Evolutionary conservation across 2,113 vertebrate species (phyloP), one percentile per base, ranked within the genome.

Genomic region (Hemibagrus wyckioides): DNA sequence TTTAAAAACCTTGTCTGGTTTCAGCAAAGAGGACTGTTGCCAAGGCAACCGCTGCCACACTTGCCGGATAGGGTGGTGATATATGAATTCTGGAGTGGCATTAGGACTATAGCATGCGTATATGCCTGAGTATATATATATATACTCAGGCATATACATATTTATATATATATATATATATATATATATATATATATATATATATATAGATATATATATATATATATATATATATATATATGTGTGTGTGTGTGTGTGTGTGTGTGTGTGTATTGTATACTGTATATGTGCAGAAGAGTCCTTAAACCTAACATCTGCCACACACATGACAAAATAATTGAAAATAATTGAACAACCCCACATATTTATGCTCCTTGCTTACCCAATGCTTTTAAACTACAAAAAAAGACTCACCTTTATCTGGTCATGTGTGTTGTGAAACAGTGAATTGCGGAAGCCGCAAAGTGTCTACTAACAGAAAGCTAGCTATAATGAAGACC

Each of bases 11-110:
- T 79, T 63, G 57, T 67, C 86, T 87, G 86, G 81, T 77, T 87
- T 83, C 57, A 83, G 81, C 86, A 84, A 84, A 87, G 86, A 79
- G 73, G 59, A 79, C 81, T 65, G 86, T 87, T 87, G 41, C 82
- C 82, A 87, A 83, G 86, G 86, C 86, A 87, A 87, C 86, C 6
- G 36, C 71, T 87, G 86, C 81, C 86, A 83, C 82, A 87, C 81
- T 84, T 84, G 73, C 81, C 23, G 48, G 57, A 83, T 87, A 17
- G 57, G 57, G 73, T 77, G 81, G 83, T 84, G 71, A 83, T 82
- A 83, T 87, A 83, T 87, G 59, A 83, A 83, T 76, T 87, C 80
- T 76, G 52, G 52, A 87, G 54, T 86, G 79, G 79, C 65, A 86
- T 54, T 82, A 71, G 48, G 80, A 44, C 65, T 75, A 50, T 87